A percentile compares a stretch with the other conserved stretches of the same genome.
Evolutionary conservation across 1,140 invertebrate genomes (phyloP).

Genomic region (Hirudo medicinalis): DNA sequence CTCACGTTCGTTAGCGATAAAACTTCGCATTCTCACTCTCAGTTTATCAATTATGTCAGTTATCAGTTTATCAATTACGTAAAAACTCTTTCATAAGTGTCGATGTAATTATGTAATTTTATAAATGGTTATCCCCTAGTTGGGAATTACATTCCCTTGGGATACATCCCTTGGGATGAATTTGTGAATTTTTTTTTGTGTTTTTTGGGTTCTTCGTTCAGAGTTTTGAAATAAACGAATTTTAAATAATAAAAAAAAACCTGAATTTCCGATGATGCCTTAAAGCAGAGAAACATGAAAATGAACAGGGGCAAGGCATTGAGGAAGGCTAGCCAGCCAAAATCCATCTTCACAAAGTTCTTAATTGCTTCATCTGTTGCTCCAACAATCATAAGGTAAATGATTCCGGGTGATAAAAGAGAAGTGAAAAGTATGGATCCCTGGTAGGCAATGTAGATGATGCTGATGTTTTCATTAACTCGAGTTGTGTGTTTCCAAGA

Average conservation of each 20-base stretch:
- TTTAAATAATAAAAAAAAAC: background rate
- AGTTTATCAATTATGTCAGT: too few relatives aligned
- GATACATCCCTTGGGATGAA: too few relatives aligned
- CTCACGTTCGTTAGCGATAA: too few relatives aligned
- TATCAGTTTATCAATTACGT: too few relatives aligned
- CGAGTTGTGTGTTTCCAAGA: slow-evolving; percentile 45
- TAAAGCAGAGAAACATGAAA: slow-evolving; percentile 43
- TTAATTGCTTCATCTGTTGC: slow-evolving; percentile 46
- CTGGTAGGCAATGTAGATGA: slow-evolving; percentile 46
- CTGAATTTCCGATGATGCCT: background rate
- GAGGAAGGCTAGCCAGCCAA: background rate
- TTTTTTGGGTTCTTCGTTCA: too few relatives aligned
- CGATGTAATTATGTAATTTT: too few relatives aligned
- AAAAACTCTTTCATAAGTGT: too few relatives aligned
- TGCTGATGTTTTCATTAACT: slow-evolving; percentile 49
- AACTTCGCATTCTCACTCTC: too few relatives aligned
- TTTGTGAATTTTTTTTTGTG: too few relatives aligned
- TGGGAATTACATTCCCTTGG: too few relatives aligned
- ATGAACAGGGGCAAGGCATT: slow-evolving; percentile 41
- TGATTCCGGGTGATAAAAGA: slow-evolving; percentile 51
- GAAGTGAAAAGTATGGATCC: slow-evolving; percentile 45
- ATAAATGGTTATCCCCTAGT: too few relatives aligned
- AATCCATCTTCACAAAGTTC: background rate
- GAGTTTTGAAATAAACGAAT: too few relatives aligned
- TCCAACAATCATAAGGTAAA: slow-evolving; percentile 51